phyloP scores from a whole-genome alignment of 2,888 invertebrate species.

The Latrodectus hesperus region DNA sequence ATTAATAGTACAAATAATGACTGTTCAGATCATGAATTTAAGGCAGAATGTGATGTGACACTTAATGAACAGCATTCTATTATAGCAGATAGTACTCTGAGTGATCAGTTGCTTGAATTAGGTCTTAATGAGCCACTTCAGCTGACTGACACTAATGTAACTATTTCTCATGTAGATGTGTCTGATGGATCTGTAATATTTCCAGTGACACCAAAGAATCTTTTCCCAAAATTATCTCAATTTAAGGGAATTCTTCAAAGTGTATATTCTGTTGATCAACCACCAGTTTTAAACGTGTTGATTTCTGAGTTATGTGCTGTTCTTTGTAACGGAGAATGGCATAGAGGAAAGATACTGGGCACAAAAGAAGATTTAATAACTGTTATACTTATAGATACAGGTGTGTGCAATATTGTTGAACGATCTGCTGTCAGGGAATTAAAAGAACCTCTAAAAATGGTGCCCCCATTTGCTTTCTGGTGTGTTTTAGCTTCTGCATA shows the following conservation, averaged over 20 bases:
- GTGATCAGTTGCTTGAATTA: neutral
- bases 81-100: neutral
- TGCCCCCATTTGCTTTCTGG: slow-evolving; percentile 40
- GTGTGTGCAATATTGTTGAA: slow-evolving; percentile 1
- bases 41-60: neutral
- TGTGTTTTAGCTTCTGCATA: slow-evolving; percentile 24
- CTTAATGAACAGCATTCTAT: neutral
- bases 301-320: slow-evolving; percentile 35
- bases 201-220: slow-evolving; percentile 19
- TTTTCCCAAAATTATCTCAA: slow-evolving; percentile 13
- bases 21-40: neutral
- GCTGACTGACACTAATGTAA: slow-evolving; percentile 13
- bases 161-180: slow-evolving; percentile 30
- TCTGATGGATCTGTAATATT: slow-evolving; percentile 36
- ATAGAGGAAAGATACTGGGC: slow-evolving; percentile 36
- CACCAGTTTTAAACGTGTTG: neutral
- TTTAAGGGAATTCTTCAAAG: slow-evolving; percentile 14
- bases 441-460: slow-evolving; percentile 2
- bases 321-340: slow-evolving; percentile 30
- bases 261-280: slow-evolving; percentile 20
- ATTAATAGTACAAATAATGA: neutral
- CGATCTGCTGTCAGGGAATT: slow-evolving; percentile 13
- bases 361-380: neutral
- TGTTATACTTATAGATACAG: slow-evolving; percentile 44
- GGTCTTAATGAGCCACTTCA: neutral